Percentiles rank a stretch among this genome's conserved stretches.
These are phyloP conservation scores for Thalassaphorura encarpata DNA, from an alignment of 1,140 invertebrate genomes.

Conservation along the genomic window DNA sequence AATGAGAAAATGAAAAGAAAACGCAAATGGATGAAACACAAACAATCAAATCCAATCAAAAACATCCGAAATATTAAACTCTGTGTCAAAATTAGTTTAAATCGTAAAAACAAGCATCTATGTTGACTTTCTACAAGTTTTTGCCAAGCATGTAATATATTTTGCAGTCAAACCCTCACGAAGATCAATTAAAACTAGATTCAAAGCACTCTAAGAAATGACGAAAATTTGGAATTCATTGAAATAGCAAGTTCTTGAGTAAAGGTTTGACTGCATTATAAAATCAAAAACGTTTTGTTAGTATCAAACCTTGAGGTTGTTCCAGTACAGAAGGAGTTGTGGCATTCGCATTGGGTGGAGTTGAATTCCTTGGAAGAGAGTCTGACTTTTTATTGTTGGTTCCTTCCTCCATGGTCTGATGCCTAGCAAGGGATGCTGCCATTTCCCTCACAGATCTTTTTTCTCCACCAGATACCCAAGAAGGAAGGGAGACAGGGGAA, in stretches of 20 bases:
- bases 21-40: too few relatives aligned
- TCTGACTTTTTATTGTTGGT: constrained; percentile 24
- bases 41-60: too few relatives aligned
- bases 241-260: constrained; percentile 8
- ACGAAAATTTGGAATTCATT: background rate
- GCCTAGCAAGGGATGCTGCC: constrained; percentile 25
- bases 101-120: too few relatives aligned
- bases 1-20: too few relatives aligned
- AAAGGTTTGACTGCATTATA: too few relatives aligned
- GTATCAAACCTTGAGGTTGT: constrained; percentile 31
- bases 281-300: too few relatives aligned
- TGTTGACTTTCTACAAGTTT: too few relatives aligned
- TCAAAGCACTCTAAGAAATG: background rate
- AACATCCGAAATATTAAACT: too few relatives aligned
- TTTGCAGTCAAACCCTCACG: background rate
- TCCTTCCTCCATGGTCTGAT: constrained; percentile 15
- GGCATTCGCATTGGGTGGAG: background rate
- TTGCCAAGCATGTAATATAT: too few relatives aligned
- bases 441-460: constrained; percentile 28
- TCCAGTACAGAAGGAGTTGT: constrained; percentile 5
- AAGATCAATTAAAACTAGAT: background rate
- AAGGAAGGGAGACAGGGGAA: constrained; percentile 25
- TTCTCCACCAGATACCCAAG: constrained; percentile 13
- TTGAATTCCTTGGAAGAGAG: constrained; percentile 23
- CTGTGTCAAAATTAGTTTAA: too few relatives aligned